Evolutionary conservation across 2,113 vertebrate genomes (phyloP).

Genomic region (Thryonomys swinderianus): DNA sequence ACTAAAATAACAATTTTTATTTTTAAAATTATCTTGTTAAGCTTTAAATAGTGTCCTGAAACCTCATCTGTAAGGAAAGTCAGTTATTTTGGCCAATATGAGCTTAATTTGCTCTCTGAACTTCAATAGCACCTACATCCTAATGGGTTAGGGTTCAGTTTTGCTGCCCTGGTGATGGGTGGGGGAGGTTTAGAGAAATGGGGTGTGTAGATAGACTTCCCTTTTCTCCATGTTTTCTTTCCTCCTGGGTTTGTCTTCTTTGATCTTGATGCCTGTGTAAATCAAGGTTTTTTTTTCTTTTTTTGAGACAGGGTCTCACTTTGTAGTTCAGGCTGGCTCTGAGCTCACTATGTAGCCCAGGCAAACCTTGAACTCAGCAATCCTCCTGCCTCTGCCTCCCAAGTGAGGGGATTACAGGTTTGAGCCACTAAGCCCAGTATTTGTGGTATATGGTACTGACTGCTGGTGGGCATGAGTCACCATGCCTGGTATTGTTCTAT

Average conservation of each 20-base stretch:
- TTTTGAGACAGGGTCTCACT: too few relatives aligned
- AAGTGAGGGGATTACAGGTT: too few relatives aligned
- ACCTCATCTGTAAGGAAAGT: neutral
- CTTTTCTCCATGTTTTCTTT: neutral
- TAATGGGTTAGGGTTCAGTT: neutral
- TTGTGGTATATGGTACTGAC: too few relatives aligned
- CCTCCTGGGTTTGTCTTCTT: slow-evolving; percentile 12
- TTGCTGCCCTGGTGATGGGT: neutral
- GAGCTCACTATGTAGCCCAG: too few relatives aligned
- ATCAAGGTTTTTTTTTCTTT: too few relatives aligned
- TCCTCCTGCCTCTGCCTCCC: too few relatives aligned
- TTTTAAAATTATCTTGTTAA: slow-evolving; percentile 13
- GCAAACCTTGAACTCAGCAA: too few relatives aligned
- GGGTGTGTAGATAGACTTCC: neutral
- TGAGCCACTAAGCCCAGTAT: too few relatives aligned
- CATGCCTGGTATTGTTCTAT: too few relatives aligned
- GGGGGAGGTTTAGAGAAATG: neutral
- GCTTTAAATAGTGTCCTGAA: neutral
- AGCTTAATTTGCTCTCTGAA: neutral
- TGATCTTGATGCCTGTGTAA: neutral
- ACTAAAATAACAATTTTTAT: neutral
- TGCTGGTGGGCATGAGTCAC: too few relatives aligned
- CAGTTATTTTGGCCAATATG: neutral
- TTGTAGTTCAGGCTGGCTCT: too few relatives aligned
- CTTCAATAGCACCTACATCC: neutral